Base-by-base conservation (phyloP, 2,113 vertebrate species). In the Toxotes chatareus region DNA sequence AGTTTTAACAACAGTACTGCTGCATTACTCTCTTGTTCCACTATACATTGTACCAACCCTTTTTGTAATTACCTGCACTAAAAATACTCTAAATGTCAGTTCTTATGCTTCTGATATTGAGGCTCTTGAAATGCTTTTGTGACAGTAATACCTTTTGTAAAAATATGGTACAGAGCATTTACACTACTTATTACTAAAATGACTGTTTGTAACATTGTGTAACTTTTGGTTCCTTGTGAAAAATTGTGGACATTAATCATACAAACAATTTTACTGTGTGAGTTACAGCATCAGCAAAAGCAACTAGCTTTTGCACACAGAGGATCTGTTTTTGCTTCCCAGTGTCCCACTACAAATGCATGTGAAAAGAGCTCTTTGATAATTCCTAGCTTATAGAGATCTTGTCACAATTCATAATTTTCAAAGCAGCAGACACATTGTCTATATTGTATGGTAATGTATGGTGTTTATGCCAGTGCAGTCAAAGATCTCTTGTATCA, bases 111-210 rank as follows among this genome's bases (percentile, higher is more conserved):
- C 73, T 73, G 71, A 56, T 83, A 61, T 47, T 23, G 62, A 76
- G 64, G 66, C 59, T 70, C 60, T 75, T 88, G 21, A 80, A 61
- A 78, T 73, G 55, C 60, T 55, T 79, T 62, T 49, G 59, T 85
- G 68, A 73, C 42, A 64, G 32, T 60, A 73, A 66, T 40, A 85
- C 31, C 23, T 87, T 90, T 86, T 91, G 76, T 88, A 73, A 80
- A 27, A 77, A 63, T 83, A 36, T 1, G 6, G 44, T 61, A 64
- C 64, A 62, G n/a, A 73, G 23, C 42, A 60, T 80, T 80, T 65
- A 71, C 73, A 83, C 36, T 64, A 16, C 40, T 77, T 65, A 76
- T 57, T 67, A 55, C 63, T 74, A 19, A 75, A 69, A 42, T 60
- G 46, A 44, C n/a, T 83, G 51, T 86, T 74, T 89, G 67, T 83